Base-by-base conservation (phyloP, 2,888 invertebrate species). In the Junonia oenone region DNA sequence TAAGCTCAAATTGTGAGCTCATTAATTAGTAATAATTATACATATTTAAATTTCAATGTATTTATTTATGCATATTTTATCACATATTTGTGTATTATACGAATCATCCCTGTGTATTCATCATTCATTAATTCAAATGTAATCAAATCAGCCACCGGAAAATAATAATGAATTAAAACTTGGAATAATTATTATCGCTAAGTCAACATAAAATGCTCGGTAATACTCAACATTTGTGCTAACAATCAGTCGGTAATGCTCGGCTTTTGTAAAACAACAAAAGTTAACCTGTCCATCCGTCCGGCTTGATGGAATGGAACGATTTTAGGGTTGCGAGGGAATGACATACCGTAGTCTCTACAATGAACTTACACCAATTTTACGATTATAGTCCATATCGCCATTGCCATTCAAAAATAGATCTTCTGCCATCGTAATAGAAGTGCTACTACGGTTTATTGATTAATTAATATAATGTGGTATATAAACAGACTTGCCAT, bases 291-390 rank as follows among this genome's bases (percentile, higher is more conserved):
- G 90, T 88, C 85, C 78, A 71, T 73, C 80, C 81, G 81, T 83
- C 81, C 83, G 80, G 74, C 71, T 74, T 62, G 75, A 72, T 72
- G 78, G 81, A 88, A 89, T 83, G 73, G 78, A 85, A 79, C 80
- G 77, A 83, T 86, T 89, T 88, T 86, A 87, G 90, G 90, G 90
- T 89, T 88, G 82, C 75, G 73, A 83, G 83, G 84, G 84, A 84
- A 83, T 90, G 91, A 91, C 90, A 90, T 81, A 83, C 78, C 70
- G 68, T 68, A 74, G 73, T 77, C 81, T 83, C 78, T 75, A 81
- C 81, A 85, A 86, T 83, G 76, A 78, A 75, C 72, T 77, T 70
- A 59, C 43, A 45, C 38, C 55, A 63, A 61, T 37, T 56, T 50
- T 52, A 46, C 43, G 47, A 33, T 55, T 58, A 38, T 53, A 17